Evolutionary conservation across 1,140 invertebrate species (phyloP).

Genomic region (Leptopilina boulardi): DNA sequence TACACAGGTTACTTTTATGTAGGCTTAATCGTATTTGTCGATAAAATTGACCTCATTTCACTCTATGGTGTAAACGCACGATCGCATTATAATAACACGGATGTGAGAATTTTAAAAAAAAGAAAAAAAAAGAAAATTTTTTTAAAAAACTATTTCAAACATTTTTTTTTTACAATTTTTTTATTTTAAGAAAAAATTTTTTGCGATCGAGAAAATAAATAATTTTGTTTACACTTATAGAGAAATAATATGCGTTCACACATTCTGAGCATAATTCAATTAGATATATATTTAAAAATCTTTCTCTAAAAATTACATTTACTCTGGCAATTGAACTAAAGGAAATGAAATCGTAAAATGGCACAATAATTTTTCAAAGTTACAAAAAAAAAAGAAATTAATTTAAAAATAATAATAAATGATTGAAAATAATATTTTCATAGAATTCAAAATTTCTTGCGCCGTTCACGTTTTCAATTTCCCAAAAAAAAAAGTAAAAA

Average conservation of each 20-base stretch:
- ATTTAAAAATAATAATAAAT: background rate
- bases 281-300: background rate
- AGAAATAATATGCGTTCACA: background rate
- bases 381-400: background rate
- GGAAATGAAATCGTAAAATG: constrained; percentile 3
- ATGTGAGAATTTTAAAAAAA: background rate
- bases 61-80: constrained; percentile 37
- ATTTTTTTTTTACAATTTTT: no score
- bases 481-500: background rate
- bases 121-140: background rate
- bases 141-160: background rate
- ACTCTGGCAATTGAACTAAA: constrained; percentile 26
- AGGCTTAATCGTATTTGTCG: constrained; percentile 59
- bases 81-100: background rate
- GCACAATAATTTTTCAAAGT: background rate
- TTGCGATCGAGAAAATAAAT: no score
- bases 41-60: constrained; percentile 59
- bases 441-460: background rate
- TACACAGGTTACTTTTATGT: constrained; percentile 41
- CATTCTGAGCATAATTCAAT: constrained; percentile 12
- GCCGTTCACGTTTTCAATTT: background rate
- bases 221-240: no score
- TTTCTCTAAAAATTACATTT: background rate
- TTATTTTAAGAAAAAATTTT: no score
- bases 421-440: background rate